These are phyloP conservation scores for Camponotus fellah DNA, from an alignment of 2,888 invertebrate species.

Conservation along the genomic window DNA sequence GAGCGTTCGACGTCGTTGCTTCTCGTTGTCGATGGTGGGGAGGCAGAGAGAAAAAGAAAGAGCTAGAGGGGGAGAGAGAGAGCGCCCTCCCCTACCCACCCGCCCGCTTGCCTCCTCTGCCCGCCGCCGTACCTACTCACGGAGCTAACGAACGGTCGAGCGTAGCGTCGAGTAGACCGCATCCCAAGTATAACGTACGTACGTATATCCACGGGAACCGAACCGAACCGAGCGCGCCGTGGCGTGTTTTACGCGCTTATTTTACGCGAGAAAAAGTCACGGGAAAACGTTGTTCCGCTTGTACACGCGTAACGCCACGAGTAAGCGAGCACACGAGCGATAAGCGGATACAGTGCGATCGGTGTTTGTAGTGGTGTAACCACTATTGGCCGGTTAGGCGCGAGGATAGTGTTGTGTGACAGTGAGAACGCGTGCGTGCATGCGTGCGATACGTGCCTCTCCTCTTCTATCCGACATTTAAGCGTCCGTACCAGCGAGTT, in stretches of 20 bases:
- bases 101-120: slow-evolving; percentile 76
- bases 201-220: slow-evolving; percentile 71
- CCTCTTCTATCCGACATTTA: slow-evolving; percentile 59
- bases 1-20: slow-evolving; percentile 63
- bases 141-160: slow-evolving; percentile 85
- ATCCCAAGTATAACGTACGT: slow-evolving; percentile 79
- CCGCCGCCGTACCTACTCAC: slow-evolving; percentile 80
- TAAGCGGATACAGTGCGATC: slow-evolving; percentile 24
- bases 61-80: slow-evolving; percentile 75
- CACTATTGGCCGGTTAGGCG: slow-evolving; percentile 64
- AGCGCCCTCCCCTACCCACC: slow-evolving; percentile 72
- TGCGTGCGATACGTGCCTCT: slow-evolving; percentile 69
- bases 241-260: slow-evolving; percentile 47
- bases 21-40: slow-evolving; percentile 78
- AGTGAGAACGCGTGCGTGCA: slow-evolving; percentile 73
- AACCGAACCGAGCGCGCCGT: slow-evolving; percentile 49
- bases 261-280: slow-evolving; percentile 20
- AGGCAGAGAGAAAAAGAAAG: slow-evolving; percentile 80
- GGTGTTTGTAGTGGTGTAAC: slow-evolving; percentile 46
- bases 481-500: slow-evolving; percentile 57
- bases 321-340: slow-evolving; percentile 9
- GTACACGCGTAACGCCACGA: slow-evolving; percentile 18
- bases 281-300: neutral
- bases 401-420: slow-evolving; percentile 71
- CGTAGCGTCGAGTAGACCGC: slow-evolving; percentile 85